A percentile compares a stretch with the other conserved stretches of the same genome.
Evolutionary conservation across 2,888 invertebrate genomes (phyloP).

Genomic region (Tetramorium bicarinatum): DNA sequence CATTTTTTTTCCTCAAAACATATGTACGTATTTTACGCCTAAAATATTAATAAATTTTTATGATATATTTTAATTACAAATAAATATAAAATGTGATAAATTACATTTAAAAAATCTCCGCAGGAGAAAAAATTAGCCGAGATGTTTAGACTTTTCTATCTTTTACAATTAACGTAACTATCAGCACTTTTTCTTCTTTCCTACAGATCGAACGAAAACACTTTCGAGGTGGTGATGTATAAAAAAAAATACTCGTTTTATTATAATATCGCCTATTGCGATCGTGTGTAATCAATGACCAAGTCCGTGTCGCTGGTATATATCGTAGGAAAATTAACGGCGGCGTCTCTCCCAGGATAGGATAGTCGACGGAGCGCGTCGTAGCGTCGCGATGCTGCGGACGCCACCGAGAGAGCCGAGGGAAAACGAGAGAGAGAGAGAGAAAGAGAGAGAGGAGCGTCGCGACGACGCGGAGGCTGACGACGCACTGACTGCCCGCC

Average conservation of each 20-base stretch:
- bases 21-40: neutral
- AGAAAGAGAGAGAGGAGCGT: conserved; percentile 73
- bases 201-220: conserved; percentile 31
- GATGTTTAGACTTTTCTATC: neutral
- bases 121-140: neutral
- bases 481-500: conserved; percentile 83
- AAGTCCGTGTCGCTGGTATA: neutral
- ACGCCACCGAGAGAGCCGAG: conserved; percentile 41
- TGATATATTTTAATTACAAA: neutral
- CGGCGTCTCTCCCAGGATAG: conserved; percentile 36
- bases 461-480: conserved; percentile 84
- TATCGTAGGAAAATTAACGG: conserved; percentile 43
- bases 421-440: conserved; percentile 49
- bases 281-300: conserved; percentile 4
- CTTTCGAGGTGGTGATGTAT: neutral
- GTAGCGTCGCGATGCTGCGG: conserved; percentile 45
- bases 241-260: conserved; percentile 11
- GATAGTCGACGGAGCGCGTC: conserved; percentile 34
- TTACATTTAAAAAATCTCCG: neutral
- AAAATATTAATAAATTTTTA: neutral
- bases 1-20: neutral
- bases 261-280: neutral
- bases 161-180: neutral
- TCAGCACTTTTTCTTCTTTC: conserved; percentile 2
- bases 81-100: neutral